Percentiles rank a stretch among this genome's conserved stretches.
Conservation (phyloP, 92 coral and sea anemone species). For the Parazoanthus darwini region DNA sequence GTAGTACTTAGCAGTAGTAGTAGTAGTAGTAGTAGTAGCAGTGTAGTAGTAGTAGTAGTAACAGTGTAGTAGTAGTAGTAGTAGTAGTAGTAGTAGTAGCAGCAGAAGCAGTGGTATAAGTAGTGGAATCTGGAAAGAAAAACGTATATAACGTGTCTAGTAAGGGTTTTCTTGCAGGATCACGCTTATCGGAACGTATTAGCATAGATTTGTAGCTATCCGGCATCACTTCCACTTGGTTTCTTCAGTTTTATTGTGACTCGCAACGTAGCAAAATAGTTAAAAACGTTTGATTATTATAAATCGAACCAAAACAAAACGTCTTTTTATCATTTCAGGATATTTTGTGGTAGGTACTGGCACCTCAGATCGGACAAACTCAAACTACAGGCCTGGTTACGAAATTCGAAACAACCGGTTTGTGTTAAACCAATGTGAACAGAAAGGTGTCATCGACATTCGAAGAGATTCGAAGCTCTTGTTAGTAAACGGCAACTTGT, state of each 20-base stretch:
- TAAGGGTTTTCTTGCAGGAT: background rate
- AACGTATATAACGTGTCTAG: too few species aligned
- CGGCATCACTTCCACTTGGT: too few species aligned
- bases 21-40: background rate
- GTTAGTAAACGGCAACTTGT: constrained; percentile 28
- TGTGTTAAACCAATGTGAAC: constrained; percentile 41
- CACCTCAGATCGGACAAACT: background rate
- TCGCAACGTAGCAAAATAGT: background rate
- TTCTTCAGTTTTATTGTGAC: too few species aligned
- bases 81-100: background rate
- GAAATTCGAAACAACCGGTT: constrained; percentile 36
- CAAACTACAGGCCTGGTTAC: constrained; percentile 21
- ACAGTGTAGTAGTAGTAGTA: background rate
- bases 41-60: background rate
- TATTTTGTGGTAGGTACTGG: background rate
- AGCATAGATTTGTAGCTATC: too few species aligned
- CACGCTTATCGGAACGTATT: too few species aligned
- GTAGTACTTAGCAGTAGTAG: background rate
- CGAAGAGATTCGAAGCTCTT: background rate
- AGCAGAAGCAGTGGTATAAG: background rate
- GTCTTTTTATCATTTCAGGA: background rate
- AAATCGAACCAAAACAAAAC: background rate
- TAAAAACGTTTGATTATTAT: too few species aligned
- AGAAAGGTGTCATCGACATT: constrained; percentile 37
- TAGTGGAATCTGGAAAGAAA: background rate